Evolutionary conservation across 2,888 invertebrate genomes (phyloP), one percentile per base, ranked within the genome.

Genomic region (Monopis laevigella): DNA sequence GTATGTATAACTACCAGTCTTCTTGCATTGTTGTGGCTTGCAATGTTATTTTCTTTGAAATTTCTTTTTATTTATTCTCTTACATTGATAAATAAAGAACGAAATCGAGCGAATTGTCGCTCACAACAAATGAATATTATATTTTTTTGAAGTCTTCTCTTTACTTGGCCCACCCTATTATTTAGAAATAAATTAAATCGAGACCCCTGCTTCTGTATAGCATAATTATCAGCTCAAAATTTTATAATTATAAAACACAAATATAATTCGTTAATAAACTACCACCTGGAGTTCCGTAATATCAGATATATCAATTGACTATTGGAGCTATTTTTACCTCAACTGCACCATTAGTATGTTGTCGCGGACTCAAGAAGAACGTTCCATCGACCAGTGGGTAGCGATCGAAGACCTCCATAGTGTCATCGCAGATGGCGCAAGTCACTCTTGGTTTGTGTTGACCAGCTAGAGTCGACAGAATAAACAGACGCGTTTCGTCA

Each of bases 361-460:
- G 93, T 51, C 92, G 87, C 21, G 98, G 97, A 56, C 96, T 96
- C 46, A 98, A 84, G 84, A 98, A 99, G 84, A 99, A 96, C 24
- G 97, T 96, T 43, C 98, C 98, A 67, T 99, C 98, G 32, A 98
- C 91, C 53, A 99, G 84, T 1, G 98, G 98, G 78, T 98, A 98
- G 61, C 96, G 88, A 81, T 98, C 98, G 80, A 95, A 98, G 45
- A 98, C 96, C 50, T 91, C 86, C 85, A 98, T 86, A 45, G 91
- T 88, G 42, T 89, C 90, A 58, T 92, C 89, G 81, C 98, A 97
- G 52, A 92, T 84, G 48, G 94, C 92, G 77, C 92, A 98, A 43
- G 88, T 88, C 30, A 92, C 93, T 56, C 88, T 85, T 48, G 90
- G 89, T 74, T 92, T 90, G 59, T 95, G 93, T 63, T 94, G 89